Evolutionary conservation across 2,113 vertebrate species (phyloP).

Genomic region (Fulica atra): DNA sequence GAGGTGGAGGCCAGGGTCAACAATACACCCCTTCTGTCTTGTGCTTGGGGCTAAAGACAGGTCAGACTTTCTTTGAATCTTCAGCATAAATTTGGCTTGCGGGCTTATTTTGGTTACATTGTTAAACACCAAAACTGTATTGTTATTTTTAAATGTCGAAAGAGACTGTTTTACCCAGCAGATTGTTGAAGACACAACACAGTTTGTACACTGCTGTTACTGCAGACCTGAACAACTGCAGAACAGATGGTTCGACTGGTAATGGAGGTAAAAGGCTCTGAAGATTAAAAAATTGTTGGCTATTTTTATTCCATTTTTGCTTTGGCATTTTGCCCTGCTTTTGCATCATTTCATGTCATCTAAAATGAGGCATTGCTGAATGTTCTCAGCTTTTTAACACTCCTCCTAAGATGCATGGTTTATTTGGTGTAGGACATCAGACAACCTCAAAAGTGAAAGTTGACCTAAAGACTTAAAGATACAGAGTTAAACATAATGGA

Average conservation of each 20-base stretch:
- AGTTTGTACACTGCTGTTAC: neutral
- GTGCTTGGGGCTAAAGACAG: fast-evolving
- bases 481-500: neutral
- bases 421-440: neutral
- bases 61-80: neutral
- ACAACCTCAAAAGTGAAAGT: neutral
- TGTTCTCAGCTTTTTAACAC: neutral
- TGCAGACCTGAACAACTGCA: constrained; percentile 1
- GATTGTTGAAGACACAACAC: neutral
- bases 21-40: neutral
- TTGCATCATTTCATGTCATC: neutral
- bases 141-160: neutral
- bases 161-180: neutral
- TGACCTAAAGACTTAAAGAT: neutral
- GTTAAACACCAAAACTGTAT: neutral
- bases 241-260: constrained; percentile 47
- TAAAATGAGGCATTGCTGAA: neutral
- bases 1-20: neutral
- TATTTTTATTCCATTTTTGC: constrained; percentile 14
- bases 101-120: neutral
- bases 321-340: neutral
- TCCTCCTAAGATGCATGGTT: neutral
- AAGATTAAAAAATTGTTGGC: constrained; percentile 8
- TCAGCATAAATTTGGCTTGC: neutral
- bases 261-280: constrained; percentile 34